Conservation (phyloP, 2,113 vertebrate genomes). For the Protobothrops mucrosquamatus region DNA sequence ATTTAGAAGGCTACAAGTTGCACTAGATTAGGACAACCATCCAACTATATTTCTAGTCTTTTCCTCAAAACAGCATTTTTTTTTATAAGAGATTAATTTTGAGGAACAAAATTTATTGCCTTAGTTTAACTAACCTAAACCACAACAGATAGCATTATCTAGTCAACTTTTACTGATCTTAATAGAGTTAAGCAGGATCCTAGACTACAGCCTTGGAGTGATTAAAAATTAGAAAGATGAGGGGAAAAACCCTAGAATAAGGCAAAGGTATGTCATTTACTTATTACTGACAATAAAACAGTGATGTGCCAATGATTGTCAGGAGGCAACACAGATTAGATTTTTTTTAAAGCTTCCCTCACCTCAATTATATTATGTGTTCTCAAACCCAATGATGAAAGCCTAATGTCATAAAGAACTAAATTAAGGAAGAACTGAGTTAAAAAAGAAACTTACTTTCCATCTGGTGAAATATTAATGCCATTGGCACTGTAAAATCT, state of each 20-base stretch:
- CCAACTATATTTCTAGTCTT: not conserved
- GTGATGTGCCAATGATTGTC: not conserved
- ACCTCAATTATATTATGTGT: not conserved
- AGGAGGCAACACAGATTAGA: not conserved
- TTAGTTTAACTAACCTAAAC: not conserved
- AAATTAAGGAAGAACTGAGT: not conserved
- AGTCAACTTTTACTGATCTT: not conserved
- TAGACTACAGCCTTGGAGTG: not conserved
- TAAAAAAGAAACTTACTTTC: constrained; percentile 69
- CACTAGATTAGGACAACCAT: not conserved
- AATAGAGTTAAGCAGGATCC: not conserved
- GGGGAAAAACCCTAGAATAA: not conserved
- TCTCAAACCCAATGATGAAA: not conserved
- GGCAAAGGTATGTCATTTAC: no score
- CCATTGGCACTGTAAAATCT: constrained; percentile 84
- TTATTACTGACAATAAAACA: not conserved
- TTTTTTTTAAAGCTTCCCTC: not conserved
- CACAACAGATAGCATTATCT: not conserved
- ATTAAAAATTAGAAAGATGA: not conserved
- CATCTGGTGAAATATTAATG: constrained; percentile 84
- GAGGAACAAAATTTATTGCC: not conserved
- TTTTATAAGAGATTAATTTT: not conserved
- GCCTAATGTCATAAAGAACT: not conserved
- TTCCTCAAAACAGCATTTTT: not conserved
- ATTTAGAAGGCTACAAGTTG: not conserved